Percentiles rank a stretch among this genome's conserved stretches.
Evolutionary conservation across 2,888 invertebrate species (phyloP).

Genomic region (Tribolium freemani): DNA sequence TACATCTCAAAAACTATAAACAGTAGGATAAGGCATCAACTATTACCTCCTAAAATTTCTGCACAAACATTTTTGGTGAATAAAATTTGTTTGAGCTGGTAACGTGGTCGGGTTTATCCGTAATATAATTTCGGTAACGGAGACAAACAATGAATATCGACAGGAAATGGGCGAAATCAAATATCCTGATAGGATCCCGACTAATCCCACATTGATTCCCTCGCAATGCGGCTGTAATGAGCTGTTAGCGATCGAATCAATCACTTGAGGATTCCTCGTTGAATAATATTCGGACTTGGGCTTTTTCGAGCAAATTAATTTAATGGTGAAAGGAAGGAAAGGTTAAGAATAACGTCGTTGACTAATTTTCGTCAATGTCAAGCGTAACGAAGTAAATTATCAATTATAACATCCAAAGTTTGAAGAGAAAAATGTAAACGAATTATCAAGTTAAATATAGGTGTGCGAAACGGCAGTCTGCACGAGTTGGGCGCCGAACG

Average conservation of each 20-base stretch:
- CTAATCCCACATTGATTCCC: conserved; percentile 37
- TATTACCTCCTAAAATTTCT: no score
- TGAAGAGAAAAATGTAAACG: conserved; percentile 32
- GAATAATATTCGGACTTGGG: conserved; percentile 33
- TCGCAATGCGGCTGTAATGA: conserved; percentile 45
- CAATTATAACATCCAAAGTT: conserved; percentile 24
- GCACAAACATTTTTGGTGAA: no score
- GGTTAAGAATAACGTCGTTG: conserved; percentile 14
- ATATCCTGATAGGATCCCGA: conserved; percentile 38
- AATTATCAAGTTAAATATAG: conserved; percentile 40
- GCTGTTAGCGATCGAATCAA: conserved; percentile 49
- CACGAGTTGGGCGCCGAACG: conserved; percentile 41
- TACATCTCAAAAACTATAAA: no score
- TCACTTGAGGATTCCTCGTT: conserved; percentile 36
- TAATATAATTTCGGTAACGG: conserved; percentile 15
- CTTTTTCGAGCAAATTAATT: conserved; percentile 39
- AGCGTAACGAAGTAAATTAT: conserved; percentile 6
- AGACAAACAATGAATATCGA: conserved; percentile 30
- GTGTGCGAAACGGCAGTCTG: conserved; percentile 33
- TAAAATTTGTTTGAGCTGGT: no score
- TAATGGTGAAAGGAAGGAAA: conserved; percentile 23
- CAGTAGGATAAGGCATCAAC: no score
- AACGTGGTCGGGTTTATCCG: neutral
- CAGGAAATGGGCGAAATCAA: conserved; percentile 31
- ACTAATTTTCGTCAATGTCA: conserved; percentile 12